phyloP scores from a whole-genome alignment of 2,797 vertebrate genomes.

The Sebastes iracundus region DNA sequence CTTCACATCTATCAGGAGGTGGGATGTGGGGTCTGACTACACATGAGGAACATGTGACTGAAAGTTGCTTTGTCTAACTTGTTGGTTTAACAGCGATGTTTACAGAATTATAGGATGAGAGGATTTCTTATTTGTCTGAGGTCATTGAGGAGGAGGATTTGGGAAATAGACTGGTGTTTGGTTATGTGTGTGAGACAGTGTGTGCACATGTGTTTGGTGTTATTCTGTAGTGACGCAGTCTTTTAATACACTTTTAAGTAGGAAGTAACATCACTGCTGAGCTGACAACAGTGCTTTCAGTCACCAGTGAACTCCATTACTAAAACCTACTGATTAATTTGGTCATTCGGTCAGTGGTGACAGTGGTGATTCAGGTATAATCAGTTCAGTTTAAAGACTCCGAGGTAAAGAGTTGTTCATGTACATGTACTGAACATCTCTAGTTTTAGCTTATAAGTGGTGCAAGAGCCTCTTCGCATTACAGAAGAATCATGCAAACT shows the following conservation, averaged over 20 bases:
- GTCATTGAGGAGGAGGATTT: neutral
- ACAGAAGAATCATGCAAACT: neutral
- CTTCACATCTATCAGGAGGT: slow-evolving; percentile 10
- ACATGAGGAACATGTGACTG: neutral
- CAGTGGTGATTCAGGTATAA: neutral
- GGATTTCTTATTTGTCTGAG: neutral
- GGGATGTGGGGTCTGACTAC: neutral
- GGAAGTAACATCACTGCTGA: neutral
- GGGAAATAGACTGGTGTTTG: neutral
- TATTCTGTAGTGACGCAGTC: neutral
- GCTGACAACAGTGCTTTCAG: neutral
- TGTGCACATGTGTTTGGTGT: neutral
- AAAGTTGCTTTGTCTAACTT: neutral
- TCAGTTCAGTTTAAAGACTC: neutral
- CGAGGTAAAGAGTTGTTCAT: neutral
- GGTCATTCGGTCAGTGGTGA: neutral
- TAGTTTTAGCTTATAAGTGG: neutral
- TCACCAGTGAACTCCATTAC: neutral
- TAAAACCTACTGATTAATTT: neutral
- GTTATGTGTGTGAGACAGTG: neutral
- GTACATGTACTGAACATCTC: neutral
- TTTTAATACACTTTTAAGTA: neutral
- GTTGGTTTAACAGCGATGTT: neutral
- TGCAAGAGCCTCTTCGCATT: neutral
- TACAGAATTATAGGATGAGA: neutral